Conservation (phyloP, 2,797 vertebrate genomes). For the Tangara arthus region DNA sequence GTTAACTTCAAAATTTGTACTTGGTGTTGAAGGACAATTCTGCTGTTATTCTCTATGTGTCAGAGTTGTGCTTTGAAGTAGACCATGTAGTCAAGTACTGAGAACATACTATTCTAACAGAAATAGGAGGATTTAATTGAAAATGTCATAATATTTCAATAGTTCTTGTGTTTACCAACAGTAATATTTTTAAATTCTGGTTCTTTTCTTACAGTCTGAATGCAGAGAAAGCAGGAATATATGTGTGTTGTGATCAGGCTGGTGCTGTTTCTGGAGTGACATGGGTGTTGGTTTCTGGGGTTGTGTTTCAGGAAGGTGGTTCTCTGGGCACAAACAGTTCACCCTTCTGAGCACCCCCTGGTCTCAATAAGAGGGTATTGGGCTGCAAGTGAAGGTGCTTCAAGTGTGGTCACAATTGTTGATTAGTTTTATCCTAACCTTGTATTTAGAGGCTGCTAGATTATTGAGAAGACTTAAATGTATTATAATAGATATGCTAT, state of each 20-base stretch:
- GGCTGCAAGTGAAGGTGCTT: background rate
- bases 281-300: background rate
- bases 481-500: background rate
- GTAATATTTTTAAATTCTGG: background rate
- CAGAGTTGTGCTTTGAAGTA: background rate
- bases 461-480: background rate
- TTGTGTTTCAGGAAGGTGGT: background rate
- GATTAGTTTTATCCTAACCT: background rate
- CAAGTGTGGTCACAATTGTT: background rate
- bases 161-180: background rate
- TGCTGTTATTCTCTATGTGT: background rate
- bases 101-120: background rate
- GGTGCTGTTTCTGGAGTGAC: background rate
- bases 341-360: background rate
- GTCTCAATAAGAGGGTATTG: background rate
- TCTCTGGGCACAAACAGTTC: background rate
- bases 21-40: background rate
- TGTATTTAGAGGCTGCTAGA: background rate
- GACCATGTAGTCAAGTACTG: background rate
- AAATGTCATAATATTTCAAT: background rate
- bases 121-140: background rate
- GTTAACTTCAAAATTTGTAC: background rate
- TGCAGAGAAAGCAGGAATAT: background rate
- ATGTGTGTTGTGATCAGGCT: background rate
- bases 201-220: background rate